Conservation (phyloP, 2,888 invertebrate species). For the Callosobruchus maculatus region DNA sequence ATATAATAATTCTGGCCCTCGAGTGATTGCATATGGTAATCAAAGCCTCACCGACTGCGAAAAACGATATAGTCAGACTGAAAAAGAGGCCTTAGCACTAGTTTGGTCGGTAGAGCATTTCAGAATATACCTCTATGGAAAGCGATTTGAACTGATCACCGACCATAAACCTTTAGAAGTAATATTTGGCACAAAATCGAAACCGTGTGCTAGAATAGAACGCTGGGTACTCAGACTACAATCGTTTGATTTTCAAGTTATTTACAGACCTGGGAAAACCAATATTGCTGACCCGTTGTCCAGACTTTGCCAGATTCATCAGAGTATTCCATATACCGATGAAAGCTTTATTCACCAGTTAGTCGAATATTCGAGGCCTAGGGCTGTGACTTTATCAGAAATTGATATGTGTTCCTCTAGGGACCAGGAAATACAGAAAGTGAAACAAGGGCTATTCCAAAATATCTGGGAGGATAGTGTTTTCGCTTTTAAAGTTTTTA, state of each 20-base stretch:
- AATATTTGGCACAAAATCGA: background rate
- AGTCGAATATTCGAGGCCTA: no score
- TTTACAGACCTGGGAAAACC: background rate
- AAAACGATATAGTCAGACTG: slow-evolving; percentile 32
- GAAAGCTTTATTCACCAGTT: no score
- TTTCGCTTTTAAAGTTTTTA: slow-evolving; percentile 20
- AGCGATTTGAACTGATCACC: background rate
- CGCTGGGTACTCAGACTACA: slow-evolving; percentile 1
- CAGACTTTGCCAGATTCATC: no score
- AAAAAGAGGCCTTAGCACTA: slow-evolving; percentile 38
- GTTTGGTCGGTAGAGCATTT: slow-evolving; percentile 40
- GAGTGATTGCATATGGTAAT: slow-evolving; percentile 21
- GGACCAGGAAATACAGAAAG: background rate
- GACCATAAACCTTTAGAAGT: slow-evolving; percentile 4
- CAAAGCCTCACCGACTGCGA: slow-evolving; percentile 19
- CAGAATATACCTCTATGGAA: slow-evolving; percentile 11
- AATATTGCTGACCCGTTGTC: background rate
- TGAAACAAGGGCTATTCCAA: slow-evolving; percentile 5
- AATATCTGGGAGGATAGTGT: slow-evolving; percentile 9
- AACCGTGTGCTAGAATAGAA: background rate
- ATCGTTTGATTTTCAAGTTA: background rate
- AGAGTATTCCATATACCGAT: no score
- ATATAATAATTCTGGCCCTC: slow-evolving; percentile 2
- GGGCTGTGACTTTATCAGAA: no score
- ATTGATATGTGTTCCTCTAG: no score